Evolutionary conservation across 2,797 vertebrate genomes (phyloP).

Genomic region (Tadarida brasiliensis): DNA sequence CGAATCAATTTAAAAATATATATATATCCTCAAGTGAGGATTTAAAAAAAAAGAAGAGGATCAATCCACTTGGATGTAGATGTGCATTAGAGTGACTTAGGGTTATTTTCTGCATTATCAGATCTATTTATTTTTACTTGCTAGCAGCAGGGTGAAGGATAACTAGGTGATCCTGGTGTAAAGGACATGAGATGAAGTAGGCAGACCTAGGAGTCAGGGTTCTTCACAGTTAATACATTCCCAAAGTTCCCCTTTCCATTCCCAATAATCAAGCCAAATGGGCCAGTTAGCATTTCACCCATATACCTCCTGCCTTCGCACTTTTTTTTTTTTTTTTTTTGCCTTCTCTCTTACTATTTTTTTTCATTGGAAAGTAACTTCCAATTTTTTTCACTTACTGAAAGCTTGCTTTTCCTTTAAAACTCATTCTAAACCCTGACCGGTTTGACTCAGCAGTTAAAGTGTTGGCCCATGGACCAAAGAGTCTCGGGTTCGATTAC

Average conservation of each 20-base stretch:
- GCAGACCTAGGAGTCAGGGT: not conserved
- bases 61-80: not conserved
- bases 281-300: not conserved
- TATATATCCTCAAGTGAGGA: not conserved
- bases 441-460: too few relatives aligned
- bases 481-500: too few relatives aligned
- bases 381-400: not conserved
- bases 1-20: not conserved
- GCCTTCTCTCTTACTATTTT: constrained; percentile 24
- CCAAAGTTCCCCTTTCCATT: not conserved
- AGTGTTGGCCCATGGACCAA: too few relatives aligned
- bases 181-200: constrained; percentile 18
- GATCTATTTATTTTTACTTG: constrained; percentile 42
- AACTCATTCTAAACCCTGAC: too few relatives aligned
- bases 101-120: constrained; percentile 37
- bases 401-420: constrained; percentile 45
- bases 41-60: not conserved
- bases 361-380: constrained; percentile 39
- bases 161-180: not conserved
- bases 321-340: not conserved
- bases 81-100: not conserved
- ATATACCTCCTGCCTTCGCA: not conserved
- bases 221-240: not conserved
- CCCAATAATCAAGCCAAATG: not conserved
- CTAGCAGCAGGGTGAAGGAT: not conserved